phyloP scores from a whole-genome alignment of 2,797 vertebrate genomes.

The Gadopsis marmoratus region DNA sequence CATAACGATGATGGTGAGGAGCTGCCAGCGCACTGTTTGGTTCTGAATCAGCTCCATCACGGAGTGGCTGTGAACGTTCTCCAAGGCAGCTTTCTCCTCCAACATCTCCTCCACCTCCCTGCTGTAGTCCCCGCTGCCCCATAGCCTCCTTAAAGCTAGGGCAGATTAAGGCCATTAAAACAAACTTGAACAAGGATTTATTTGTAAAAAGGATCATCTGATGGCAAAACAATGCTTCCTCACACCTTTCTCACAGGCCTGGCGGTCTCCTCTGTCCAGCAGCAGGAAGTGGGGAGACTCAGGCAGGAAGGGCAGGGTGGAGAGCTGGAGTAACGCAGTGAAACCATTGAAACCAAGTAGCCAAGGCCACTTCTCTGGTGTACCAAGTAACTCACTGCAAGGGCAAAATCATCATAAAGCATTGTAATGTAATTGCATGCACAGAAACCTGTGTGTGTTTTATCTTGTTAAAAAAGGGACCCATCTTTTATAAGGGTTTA shows the following conservation, averaged over 20 bases:
- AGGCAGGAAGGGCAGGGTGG: slow-evolving; percentile 82
- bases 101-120: slow-evolving; percentile 86
- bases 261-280: slow-evolving; percentile 78
- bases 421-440: background rate
- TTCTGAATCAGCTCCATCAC: slow-evolving; percentile 82
- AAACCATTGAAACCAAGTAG: slow-evolving; percentile 80
- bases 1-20: slow-evolving; percentile 79
- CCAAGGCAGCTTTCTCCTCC: slow-evolving; percentile 79
- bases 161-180: background rate
- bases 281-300: slow-evolving; percentile 86
- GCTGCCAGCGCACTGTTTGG: slow-evolving; percentile 84
- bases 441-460: background rate
- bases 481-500: background rate
- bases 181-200: background rate
- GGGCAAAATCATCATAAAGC: slow-evolving; percentile 15
- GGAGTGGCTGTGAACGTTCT: slow-evolving; percentile 65
- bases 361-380: slow-evolving; percentile 80
- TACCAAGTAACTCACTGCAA: slow-evolving; percentile 85
- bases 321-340: slow-evolving; percentile 80
- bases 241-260: slow-evolving; percentile 80
- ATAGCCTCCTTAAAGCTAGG: slow-evolving; percentile 83
- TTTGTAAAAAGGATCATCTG: background rate
- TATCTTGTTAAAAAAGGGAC: background rate
- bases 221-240: background rate
- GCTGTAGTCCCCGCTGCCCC: slow-evolving; percentile 81